phyloP scores from a whole-genome alignment of 1,140 invertebrate genomes.

The Coboldia fuscipes region DNA sequence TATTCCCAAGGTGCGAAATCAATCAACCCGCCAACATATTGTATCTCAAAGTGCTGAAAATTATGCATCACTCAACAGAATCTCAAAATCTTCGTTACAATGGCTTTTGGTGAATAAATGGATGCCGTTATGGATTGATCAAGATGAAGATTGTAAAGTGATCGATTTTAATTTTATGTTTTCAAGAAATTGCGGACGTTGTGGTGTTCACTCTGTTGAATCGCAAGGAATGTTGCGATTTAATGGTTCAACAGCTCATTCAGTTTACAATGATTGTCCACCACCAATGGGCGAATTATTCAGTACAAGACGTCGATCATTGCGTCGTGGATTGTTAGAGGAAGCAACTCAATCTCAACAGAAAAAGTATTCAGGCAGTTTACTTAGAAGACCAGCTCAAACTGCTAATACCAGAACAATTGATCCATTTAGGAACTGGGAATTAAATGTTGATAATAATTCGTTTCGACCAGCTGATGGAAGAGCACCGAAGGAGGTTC shows the following conservation, averaged over 20 bases:
- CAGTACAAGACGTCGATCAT: background rate
- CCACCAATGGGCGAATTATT: background rate
- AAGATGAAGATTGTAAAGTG: constrained; percentile 30
- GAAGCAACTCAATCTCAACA: too few relatives aligned
- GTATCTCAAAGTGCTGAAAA: constrained; percentile 4
- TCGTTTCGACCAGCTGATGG: constrained; percentile 11
- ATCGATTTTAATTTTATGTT: constrained; percentile 29
- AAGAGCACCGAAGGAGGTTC: background rate
- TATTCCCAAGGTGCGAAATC: constrained; percentile 2
- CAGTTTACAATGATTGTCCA: background rate
- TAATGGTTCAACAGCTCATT: constrained; percentile 8
- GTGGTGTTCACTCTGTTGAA: constrained; percentile 9
- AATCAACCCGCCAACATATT: constrained; percentile 1
- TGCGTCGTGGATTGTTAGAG: too few relatives aligned
- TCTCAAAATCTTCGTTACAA: constrained; percentile 30
- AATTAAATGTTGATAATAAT: constrained; percentile 17
- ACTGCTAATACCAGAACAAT: background rate
- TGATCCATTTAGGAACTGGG: constrained; percentile 17
- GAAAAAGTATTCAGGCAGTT: too few relatives aligned
- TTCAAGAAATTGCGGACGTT: constrained; percentile 18
- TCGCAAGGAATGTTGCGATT: constrained; percentile 16
- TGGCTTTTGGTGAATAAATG: constrained; percentile 33
- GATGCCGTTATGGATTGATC: constrained; percentile 31
- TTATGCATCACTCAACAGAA: constrained; percentile 19
- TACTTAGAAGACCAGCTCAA: background rate